A percentile compares a stretch with the other conserved stretches of the same genome.
These are phyloP conservation scores for Bhutanitis thaidina DNA, from an alignment of 2,888 invertebrate species.

Conservation along the genomic window DNA sequence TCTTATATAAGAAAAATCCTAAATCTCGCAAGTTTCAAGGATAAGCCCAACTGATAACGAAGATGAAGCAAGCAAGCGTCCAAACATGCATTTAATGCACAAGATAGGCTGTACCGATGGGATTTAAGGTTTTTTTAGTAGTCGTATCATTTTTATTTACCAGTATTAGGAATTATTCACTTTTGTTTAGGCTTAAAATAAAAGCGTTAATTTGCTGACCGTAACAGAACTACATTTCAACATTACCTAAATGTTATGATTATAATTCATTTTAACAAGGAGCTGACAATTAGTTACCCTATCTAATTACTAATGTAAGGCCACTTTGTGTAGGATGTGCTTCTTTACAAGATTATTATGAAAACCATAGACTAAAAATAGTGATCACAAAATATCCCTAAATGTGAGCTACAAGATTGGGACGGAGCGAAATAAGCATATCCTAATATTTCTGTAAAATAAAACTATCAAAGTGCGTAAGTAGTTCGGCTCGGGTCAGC, in stretches of 20 bases:
- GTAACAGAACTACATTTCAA: conserved; percentile 5
- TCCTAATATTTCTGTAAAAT: no score
- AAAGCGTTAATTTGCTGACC: conserved; percentile 8
- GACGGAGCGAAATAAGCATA: no score
- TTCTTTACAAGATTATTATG: not conserved
- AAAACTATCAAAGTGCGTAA: not conserved
- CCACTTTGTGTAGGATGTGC: not conserved
- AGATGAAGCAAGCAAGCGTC: conserved; percentile 16
- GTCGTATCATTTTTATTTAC: not conserved
- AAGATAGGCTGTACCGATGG: not conserved
- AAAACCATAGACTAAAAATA: not conserved
- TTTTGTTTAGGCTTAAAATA: not conserved
- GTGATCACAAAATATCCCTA: no score
- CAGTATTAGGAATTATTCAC: not conserved
- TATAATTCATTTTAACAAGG: not conserved
- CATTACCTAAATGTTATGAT: not conserved
- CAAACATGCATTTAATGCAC: conserved; percentile 12
- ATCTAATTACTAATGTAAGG: not conserved
- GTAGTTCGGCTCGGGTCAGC: conserved; percentile 16
- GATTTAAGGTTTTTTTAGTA: not conserved
- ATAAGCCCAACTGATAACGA: conserved; percentile 1
- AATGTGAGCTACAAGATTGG: no score
- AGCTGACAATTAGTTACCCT: not conserved
- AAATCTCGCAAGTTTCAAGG: not conserved
- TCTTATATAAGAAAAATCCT: not conserved